These are phyloP conservation scores for Thaleichthys pacificus DNA, from an alignment of 2,797 vertebrate genomes.

Conservation along the genomic window DNA sequence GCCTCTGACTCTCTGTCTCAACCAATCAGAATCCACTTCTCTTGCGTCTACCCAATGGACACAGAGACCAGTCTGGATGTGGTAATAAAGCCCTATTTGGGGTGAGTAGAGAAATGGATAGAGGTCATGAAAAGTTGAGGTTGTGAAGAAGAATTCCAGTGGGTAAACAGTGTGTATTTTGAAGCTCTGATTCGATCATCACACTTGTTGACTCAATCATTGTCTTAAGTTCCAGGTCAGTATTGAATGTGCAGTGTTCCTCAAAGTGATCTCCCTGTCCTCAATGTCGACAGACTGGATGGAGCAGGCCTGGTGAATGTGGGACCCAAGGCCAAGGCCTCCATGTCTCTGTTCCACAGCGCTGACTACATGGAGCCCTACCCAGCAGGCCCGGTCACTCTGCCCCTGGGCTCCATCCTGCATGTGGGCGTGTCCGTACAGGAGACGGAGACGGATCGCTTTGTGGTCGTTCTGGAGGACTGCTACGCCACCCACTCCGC, in stretches of 20 bases:
- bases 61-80: slow-evolving; percentile 57
- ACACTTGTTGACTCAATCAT: too few relatives aligned
- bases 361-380: slow-evolving; percentile 49
- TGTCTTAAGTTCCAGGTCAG: too few relatives aligned
- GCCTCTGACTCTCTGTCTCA: slow-evolving; percentile 49
- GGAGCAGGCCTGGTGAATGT: not conserved
- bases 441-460: slow-evolving; percentile 40
- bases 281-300: not conserved
- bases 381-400: slow-evolving; percentile 23
- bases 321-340: slow-evolving; percentile 38
- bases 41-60: slow-evolving; percentile 61
- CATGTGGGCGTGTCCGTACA: slow-evolving; percentile 57
- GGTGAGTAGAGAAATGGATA: slow-evolving; percentile 37
- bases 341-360: slow-evolving; percentile 64
- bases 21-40: slow-evolving; percentile 66
- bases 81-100: slow-evolving; percentile 53
- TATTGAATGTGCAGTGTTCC: too few relatives aligned
- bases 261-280: not conserved
- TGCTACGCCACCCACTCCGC: slow-evolving; percentile 63
- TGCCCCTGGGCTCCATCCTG: slow-evolving; percentile 49
- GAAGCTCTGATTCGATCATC: too few relatives aligned
- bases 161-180: too few relatives aligned
- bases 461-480: slow-evolving; percentile 54
- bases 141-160: too few relatives aligned
- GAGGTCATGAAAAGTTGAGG: not conserved